These are phyloP conservation scores for Monomorium pharaonis DNA, from an alignment of 1,140 invertebrate genomes.

Conservation along the genomic window DNA sequence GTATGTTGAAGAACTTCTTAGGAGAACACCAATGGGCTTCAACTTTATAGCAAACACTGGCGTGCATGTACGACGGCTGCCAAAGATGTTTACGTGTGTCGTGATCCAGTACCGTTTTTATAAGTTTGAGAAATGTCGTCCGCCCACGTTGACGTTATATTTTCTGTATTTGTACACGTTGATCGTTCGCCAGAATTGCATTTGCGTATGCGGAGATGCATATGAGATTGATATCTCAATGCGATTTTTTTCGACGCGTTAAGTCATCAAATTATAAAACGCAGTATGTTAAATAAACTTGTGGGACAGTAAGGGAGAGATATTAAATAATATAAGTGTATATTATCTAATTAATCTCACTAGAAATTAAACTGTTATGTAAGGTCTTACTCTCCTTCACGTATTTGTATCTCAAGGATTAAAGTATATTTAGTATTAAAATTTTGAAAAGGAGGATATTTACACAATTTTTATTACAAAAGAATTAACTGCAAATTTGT, in stretches of 20 bases:
- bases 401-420: neutral
- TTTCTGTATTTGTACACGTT: conserved; percentile 36
- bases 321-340: neutral
- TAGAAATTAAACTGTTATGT: neutral
- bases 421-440: neutral
- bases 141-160: conserved; percentile 16
- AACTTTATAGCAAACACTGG: neutral
- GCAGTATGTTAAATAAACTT: neutral
- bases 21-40: neutral
- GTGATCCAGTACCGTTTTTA: conserved; percentile 32
- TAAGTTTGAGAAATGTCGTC: conserved; percentile 32
- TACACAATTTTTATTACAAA: neutral
- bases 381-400: neutral
- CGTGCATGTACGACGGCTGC: neutral
- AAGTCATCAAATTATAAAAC: neutral
- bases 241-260: neutral
- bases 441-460: neutral
- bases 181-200: conserved; percentile 35
- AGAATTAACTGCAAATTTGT: neutral
- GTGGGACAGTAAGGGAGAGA: neutral
- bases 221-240: conserved; percentile 15
- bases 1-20: neutral
- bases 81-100: neutral
- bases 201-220: neutral
- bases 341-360: neutral